Evolutionary conservation across 2,113 vertebrate genomes (phyloP).

Genomic region (Piaya cayana): DNA sequence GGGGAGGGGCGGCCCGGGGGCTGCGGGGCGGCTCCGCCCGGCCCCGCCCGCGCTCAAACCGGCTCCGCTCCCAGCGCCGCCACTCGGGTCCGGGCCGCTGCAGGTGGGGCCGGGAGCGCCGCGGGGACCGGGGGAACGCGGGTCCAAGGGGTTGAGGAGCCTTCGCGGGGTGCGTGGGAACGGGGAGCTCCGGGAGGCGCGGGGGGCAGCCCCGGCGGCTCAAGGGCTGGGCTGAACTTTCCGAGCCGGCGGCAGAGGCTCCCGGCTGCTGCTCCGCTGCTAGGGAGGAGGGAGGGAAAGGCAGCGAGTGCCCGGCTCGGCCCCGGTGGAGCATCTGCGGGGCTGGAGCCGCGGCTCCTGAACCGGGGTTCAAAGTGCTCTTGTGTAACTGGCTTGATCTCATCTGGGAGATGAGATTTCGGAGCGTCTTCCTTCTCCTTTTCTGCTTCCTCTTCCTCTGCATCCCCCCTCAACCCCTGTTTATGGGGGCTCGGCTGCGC

Average conservation of each 20-base stretch:
- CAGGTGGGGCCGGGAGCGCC: no score
- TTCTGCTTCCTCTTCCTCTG: not conserved
- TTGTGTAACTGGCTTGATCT: not conserved
- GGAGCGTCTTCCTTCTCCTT: not conserved
- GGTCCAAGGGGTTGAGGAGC: no score
- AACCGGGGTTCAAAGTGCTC: not conserved
- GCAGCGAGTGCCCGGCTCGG: accelerated
- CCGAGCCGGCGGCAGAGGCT: not conserved
- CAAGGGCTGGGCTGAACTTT: not conserved
- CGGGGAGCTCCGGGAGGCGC: no score
- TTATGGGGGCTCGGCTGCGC: not conserved
- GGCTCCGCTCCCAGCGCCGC: not conserved
- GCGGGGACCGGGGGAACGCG: no score
- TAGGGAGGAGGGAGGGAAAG: not conserved
- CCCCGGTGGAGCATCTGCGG: no score
- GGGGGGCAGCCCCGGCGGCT: no score
- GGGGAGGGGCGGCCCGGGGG: not conserved
- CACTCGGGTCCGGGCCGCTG: no score
- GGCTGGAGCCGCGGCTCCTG: not conserved
- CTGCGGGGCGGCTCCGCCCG: not conserved
- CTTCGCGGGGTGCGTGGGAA: no score
- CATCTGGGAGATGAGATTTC: not conserved
- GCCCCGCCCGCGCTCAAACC: not conserved
- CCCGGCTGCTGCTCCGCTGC: not conserved
- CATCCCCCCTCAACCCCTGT: not conserved